Evolutionary conservation across 2,888 invertebrate genomes (phyloP).

Genomic region (Elegia similella): DNA sequence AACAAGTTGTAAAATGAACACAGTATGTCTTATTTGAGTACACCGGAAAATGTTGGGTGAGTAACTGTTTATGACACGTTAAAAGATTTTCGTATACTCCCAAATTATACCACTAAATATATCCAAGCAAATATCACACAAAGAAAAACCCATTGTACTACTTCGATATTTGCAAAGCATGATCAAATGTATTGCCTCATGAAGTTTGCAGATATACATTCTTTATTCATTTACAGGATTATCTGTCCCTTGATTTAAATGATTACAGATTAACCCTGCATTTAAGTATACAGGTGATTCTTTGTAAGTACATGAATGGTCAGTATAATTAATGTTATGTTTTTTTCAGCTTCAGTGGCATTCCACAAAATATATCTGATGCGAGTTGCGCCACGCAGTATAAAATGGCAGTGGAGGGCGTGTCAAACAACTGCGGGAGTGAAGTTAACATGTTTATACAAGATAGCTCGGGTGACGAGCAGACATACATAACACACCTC

Average conservation of each 20-base stretch:
- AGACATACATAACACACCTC: constrained; percentile 65
- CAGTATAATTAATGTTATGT: too few relatives aligned
- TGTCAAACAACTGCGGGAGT: constrained; percentile 57
- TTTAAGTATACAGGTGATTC: too few relatives aligned
- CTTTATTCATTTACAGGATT: too few relatives aligned
- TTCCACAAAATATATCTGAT: constrained; percentile 77
- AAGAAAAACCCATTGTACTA: too few relatives aligned
- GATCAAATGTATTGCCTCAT: too few relatives aligned
- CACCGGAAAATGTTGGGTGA: constrained; percentile 80
- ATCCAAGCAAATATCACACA: too few relatives aligned
- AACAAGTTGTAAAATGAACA: constrained; percentile 71
- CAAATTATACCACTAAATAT: too few relatives aligned
- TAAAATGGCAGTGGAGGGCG: constrained; percentile 75
- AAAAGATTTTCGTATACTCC: neutral
- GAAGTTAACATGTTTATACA: constrained; percentile 73
- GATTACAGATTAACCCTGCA: too few relatives aligned
- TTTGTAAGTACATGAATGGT: too few relatives aligned
- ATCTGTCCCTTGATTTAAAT: too few relatives aligned
- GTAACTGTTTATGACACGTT: constrained; percentile 28
- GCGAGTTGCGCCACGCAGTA: constrained; percentile 76
- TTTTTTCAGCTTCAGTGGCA: constrained; percentile 69
- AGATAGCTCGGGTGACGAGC: constrained; percentile 69
- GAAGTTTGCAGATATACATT: too few relatives aligned
- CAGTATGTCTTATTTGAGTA: constrained; percentile 80
- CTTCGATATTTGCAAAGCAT: too few relatives aligned